Evolutionary conservation across 2,797 vertebrate genomes (phyloP).

Genomic region (Diceros bicornis): DNA sequence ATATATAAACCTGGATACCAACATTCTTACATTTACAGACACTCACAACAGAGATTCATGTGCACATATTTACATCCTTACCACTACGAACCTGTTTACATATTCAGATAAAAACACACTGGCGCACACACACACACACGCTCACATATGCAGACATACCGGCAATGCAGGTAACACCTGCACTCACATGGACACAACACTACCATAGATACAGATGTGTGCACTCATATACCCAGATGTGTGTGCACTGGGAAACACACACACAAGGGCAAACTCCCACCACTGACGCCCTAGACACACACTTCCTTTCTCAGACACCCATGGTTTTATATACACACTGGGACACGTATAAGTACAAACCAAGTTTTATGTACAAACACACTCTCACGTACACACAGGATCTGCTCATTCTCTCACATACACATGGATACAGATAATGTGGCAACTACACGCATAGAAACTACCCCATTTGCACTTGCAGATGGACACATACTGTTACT

Average conservation of each 20-base stretch:
- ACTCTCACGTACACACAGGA: conserved; percentile 50
- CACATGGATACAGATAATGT: background rate
- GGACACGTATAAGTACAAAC: conserved; percentile 57
- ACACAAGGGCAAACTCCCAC: background rate
- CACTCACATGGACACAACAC: conserved; percentile 23
- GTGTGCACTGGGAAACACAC: conserved; percentile 36
- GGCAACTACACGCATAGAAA: conserved; percentile 58
- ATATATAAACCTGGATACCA: conserved; percentile 48
- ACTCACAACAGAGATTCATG: conserved; percentile 37
- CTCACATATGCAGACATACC: background rate
- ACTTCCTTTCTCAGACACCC: background rate
- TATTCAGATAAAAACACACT: conserved; percentile 45
- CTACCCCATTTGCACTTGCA: background rate
- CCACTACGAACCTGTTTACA: conserved; percentile 37
- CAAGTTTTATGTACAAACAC: conserved; percentile 27
- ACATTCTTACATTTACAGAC: conserved; percentile 47
- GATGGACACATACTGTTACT: conserved; percentile 27
- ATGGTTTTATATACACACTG: conserved; percentile 44
- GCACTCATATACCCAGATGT: background rate
- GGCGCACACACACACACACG: background rate
- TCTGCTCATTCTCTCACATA: conserved; percentile 43
- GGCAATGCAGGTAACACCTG: background rate
- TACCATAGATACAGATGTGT: conserved; percentile 10
- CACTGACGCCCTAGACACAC: background rate
- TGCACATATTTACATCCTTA: background rate